Evolutionary conservation across 2,113 vertebrate genomes (phyloP).

Genomic region (Mugil cephalus): DNA sequence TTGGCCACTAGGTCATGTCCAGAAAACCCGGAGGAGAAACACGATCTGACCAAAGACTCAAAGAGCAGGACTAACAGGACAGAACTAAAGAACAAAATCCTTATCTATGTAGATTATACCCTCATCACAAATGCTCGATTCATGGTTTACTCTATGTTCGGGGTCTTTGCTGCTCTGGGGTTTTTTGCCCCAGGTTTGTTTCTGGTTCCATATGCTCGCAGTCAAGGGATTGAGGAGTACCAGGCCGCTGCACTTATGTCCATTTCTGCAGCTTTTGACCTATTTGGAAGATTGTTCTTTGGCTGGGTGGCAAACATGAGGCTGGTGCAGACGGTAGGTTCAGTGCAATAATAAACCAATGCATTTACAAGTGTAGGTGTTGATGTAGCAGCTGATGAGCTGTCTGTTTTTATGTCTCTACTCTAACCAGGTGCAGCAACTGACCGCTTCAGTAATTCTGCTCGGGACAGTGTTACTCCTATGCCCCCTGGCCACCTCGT

Average conservation of each 20-base stretch:
- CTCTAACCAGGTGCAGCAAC: slow-evolving; percentile 68
- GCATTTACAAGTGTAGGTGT: not conserved
- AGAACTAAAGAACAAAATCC: slow-evolving; percentile 36
- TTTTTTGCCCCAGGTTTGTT: slow-evolving; percentile 86
- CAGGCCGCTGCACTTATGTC: slow-evolving; percentile 83
- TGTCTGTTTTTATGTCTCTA: not conserved
- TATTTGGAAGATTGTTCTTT: slow-evolving; percentile 79
- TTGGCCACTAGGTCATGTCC: not conserved
- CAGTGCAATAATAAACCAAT: not conserved
- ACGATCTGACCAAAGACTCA: not conserved
- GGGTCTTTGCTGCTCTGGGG: slow-evolving; percentile 78
- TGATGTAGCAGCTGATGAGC: not conserved
- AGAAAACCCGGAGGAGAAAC: not conserved
- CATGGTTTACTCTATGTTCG: slow-evolving; percentile 77
- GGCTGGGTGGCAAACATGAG: slow-evolving; percentile 85
- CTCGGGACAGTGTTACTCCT: slow-evolving; percentile 77
- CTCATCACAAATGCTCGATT: slow-evolving; percentile 69
- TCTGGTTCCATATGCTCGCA: slow-evolving; percentile 83
- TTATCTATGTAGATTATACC: slow-evolving; percentile 70
- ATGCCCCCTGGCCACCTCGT: slow-evolving; percentile 67
- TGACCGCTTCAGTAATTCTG: slow-evolving; percentile 73
- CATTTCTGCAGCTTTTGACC: slow-evolving; percentile 79
- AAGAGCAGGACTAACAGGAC: not conserved
- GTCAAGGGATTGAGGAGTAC: slow-evolving; percentile 80
- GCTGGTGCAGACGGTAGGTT: slow-evolving; percentile 70